These are phyloP conservation scores for Drosophila kurseongensis DNA, from an alignment of 1,140 invertebrate genomes.

Conservation along the genomic window DNA sequence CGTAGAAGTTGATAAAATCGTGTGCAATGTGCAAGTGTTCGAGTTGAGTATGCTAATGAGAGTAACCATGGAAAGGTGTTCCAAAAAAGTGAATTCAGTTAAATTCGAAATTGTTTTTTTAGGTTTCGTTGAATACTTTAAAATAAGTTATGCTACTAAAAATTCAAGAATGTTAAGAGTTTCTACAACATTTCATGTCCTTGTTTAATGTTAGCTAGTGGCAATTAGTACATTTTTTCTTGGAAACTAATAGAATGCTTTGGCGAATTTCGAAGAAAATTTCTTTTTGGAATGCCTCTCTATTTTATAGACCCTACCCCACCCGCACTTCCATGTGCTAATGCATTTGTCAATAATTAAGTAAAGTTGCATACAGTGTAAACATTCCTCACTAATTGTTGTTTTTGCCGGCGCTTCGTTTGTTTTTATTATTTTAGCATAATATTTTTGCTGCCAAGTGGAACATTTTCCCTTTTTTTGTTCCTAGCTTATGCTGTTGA, in stretches of 20 bases:
- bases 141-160: too few relatives aligned
- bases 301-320: background rate
- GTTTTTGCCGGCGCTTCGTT: constrained; percentile 28
- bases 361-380: constrained; percentile 53
- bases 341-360: constrained; percentile 76
- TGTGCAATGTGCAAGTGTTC: background rate
- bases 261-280: background rate
- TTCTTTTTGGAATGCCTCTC: background rate
- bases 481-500: constrained; percentile 12
- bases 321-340: constrained; percentile 31
- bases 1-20: constrained; percentile 9
- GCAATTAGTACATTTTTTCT: background rate
- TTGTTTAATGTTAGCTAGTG: too few relatives aligned
- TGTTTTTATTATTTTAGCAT: constrained; percentile 56
- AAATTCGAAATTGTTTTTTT: background rate
- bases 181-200: too few relatives aligned
- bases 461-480: constrained; percentile 46
- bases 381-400: constrained; percentile 70
- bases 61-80: constrained; percentile 1
- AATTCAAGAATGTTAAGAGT: too few relatives aligned
- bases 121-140: background rate
- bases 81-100: background rate
- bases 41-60: constrained; percentile 25
- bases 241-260: background rate
- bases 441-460: constrained; percentile 73